Percentiles rank a stretch among this genome's conserved stretches.
Evolutionary conservation across 2,113 vertebrate species (phyloP).

Genomic region (Elgaria multicarinata): DNA sequence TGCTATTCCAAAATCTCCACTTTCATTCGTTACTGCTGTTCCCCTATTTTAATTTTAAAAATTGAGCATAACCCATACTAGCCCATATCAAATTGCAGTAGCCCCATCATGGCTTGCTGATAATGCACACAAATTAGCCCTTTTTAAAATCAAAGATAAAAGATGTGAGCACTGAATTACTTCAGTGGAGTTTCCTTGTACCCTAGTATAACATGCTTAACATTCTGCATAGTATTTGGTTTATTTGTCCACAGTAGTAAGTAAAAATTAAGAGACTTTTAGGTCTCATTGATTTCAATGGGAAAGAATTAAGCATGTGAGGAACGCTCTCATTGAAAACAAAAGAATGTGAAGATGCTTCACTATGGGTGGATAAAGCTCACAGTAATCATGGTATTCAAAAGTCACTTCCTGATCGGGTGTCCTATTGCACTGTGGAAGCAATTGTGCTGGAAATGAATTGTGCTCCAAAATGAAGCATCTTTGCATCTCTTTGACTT

Average conservation of each 20-base stretch:
- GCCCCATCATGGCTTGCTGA: slow-evolving; percentile 26
- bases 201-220: slow-evolving; percentile 15
- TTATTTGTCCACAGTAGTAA: not conserved
- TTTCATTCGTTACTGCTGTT: slow-evolving; percentile 61
- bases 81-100: slow-evolving; percentile 12
- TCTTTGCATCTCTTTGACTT: not conserved
- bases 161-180: slow-evolving; percentile 19
- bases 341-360: not conserved
- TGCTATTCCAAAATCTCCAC: slow-evolving; percentile 60
- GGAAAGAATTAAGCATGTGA: not conserved
- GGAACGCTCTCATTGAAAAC: not conserved
- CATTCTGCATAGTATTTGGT: not conserved
- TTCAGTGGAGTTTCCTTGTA: slow-evolving; percentile 62
- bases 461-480: not conserved
- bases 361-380: not conserved
- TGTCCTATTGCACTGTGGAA: no score
- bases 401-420: not conserved
- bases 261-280: no score
- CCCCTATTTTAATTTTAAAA: slow-evolving; percentile 36
- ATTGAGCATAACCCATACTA: slow-evolving; percentile 40
- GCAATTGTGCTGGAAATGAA: not conserved
- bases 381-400: not conserved
- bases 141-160: slow-evolving; percentile 20
- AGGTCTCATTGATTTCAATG: not conserved
- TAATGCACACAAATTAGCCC: slow-evolving; percentile 11